Conservation (phyloP, 2,797 vertebrate genomes). For the Chaetophractus vellerosus region DNA sequence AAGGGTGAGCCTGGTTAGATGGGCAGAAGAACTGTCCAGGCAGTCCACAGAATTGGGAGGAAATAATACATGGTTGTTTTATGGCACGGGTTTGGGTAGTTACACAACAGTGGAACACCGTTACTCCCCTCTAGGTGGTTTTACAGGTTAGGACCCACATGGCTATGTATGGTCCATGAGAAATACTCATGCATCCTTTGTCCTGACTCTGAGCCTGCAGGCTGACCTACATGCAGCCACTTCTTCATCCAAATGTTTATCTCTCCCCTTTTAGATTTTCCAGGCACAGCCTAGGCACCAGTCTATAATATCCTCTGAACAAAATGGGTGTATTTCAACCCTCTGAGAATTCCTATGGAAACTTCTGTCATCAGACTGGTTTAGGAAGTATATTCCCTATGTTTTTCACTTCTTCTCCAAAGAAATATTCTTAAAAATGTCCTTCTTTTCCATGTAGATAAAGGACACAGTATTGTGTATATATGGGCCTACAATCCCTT, state of each 20-base stretch:
- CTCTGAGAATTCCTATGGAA: not conserved
- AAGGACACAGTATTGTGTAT: not conserved
- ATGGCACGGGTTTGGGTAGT: not conserved
- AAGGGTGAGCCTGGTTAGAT: not conserved
- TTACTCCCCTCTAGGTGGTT: not conserved
- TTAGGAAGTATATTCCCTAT: not conserved
- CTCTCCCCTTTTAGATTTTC: not conserved
- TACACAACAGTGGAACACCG: not conserved
- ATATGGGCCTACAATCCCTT: not conserved
- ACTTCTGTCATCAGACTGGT: not conserved
- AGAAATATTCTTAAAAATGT: not conserved
- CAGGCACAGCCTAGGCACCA: not conserved
- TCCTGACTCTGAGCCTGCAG: not conserved
- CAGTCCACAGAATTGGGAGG: not conserved
- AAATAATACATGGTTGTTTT: not conserved
- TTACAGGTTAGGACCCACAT: not conserved
- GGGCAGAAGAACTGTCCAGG: not conserved
- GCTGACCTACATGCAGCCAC: not conserved
- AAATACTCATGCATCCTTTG: not conserved
- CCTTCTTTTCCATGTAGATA: not conserved
- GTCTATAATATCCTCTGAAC: not conserved
- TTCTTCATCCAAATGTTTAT: not conserved
- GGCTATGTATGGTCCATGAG: not conserved
- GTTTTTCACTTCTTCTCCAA: not conserved
- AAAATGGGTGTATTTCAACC: not conserved